Evolutionary conservation across 2,888 invertebrate species (phyloP).

Genomic region (Idaea straminata): DNA sequence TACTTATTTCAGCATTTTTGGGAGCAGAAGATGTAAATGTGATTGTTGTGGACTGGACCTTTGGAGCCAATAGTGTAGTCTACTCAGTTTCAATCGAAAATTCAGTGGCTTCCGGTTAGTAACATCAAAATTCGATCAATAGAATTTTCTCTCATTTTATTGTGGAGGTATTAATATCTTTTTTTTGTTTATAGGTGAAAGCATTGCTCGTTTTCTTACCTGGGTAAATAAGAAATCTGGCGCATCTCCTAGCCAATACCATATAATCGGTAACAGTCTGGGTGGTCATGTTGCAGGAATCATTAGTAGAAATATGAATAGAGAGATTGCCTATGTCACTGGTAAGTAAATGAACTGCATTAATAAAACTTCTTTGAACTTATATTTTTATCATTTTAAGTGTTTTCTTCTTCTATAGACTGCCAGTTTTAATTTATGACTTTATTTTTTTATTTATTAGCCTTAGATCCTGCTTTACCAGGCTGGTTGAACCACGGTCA

Average conservation of each 20-base stretch:
- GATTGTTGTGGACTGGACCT: constrained; percentile 44
- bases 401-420: background rate
- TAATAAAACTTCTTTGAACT: background rate
- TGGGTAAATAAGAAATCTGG: constrained; percentile 38
- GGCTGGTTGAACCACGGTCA: background rate
- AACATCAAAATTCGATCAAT: background rate
- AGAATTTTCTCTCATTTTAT: too few relatives aligned
- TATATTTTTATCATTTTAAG: background rate
- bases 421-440: background rate
- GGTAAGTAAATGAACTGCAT: constrained; percentile 28
- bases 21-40: constrained; percentile 13
- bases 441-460: background rate
- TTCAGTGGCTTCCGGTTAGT: constrained; percentile 32
- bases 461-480: background rate
- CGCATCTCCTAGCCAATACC: constrained; percentile 26
- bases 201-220: constrained; percentile 39
- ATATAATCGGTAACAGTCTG: constrained; percentile 39
- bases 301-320: constrained; percentile 35
- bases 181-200: constrained; percentile 26
- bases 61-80: constrained; percentile 28
- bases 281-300: constrained; percentile 42
- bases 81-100: constrained; percentile 32
- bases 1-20: constrained; percentile 14
- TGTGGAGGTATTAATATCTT: background rate
- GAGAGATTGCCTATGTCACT: constrained; percentile 38